Conservation (phyloP, 2,888 invertebrate genomes). For the Pristionchus maxplancki region DNA sequence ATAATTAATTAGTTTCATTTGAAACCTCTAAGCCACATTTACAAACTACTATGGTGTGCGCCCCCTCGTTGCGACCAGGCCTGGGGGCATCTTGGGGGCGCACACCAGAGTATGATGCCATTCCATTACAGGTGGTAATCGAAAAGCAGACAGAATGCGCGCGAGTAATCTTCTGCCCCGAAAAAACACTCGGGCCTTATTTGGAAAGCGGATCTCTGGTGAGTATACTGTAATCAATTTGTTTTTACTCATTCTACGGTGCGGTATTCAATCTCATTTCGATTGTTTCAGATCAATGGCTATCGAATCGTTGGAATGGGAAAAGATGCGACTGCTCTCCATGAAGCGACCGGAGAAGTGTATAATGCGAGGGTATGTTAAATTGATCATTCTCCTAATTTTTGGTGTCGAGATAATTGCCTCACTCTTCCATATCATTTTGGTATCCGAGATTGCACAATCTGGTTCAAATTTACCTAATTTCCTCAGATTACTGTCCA, state of each 20-base stretch:
- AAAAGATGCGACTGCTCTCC: constrained; percentile 55
- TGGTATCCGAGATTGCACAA: not conserved
- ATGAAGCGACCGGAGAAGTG: constrained; percentile 52
- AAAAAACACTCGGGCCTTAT: constrained; percentile 1
- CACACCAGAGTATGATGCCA: too few species aligned
- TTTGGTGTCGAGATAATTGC: too few species aligned
- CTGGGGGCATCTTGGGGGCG: too few species aligned
- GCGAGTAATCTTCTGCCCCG: not conserved
- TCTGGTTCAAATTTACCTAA: not conserved
- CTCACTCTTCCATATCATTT: too few species aligned
- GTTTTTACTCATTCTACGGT: not conserved
- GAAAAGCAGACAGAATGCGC: constrained; percentile 28
- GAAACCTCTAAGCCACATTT: too few species aligned
- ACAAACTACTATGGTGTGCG: too few species aligned
- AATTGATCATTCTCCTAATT: too few species aligned
- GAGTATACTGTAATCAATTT: not conserved
- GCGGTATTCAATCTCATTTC: too few species aligned
- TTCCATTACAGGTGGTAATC: constrained; percentile 11
- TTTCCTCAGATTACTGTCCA: not conserved
- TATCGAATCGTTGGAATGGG: constrained; percentile 59
- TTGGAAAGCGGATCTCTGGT: not conserved
- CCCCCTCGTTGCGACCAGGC: too few species aligned
- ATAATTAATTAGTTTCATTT: not conserved
- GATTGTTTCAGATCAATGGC: not conserved
- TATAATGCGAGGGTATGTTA: constrained; percentile 24